Conservation (phyloP, 1,140 invertebrate species). For the Anastatus disparis region DNA sequence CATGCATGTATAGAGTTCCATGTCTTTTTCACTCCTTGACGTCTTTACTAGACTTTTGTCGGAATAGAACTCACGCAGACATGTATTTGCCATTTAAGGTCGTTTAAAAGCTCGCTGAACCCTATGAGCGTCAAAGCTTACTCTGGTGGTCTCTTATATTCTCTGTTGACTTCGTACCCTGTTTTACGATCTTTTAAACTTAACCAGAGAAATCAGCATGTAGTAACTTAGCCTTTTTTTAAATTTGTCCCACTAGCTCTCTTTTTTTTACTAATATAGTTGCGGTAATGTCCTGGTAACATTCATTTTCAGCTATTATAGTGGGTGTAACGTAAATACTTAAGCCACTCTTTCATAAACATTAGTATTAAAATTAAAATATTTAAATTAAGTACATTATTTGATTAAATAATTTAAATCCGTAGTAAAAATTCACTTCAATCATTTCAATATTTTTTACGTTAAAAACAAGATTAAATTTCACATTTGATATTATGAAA, state of each 20-base stretch:
- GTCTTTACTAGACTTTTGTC: slow-evolving; percentile 53
- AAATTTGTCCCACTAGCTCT: not conserved
- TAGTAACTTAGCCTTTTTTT: too few relatives aligned
- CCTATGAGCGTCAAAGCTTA: slow-evolving; percentile 19
- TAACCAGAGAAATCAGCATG: too few relatives aligned
- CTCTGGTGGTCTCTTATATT: slow-evolving; percentile 38
- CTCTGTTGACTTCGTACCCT: not conserved
- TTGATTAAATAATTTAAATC: too few relatives aligned
- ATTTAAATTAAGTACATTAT: too few relatives aligned
- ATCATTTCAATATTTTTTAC: too few relatives aligned
- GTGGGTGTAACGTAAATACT: not conserved
- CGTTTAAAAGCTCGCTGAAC: slow-evolving; percentile 47
- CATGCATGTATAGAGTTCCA: slow-evolving; percentile 6
- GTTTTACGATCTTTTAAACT: too few relatives aligned
- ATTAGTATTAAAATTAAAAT: too few relatives aligned
- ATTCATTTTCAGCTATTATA: not conserved
- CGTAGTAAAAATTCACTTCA: too few relatives aligned
- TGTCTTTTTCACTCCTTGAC: slow-evolving; percentile 41
- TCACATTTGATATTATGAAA: too few relatives aligned
- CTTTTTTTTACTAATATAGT: not conserved
- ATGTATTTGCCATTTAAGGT: slow-evolving; percentile 55
- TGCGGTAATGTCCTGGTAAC: not conserved
- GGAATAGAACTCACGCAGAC: slow-evolving; percentile 45
- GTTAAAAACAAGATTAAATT: too few relatives aligned
- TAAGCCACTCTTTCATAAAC: too few relatives aligned